Base-by-base conservation (phyloP, 1,140 invertebrate genomes). In the Scaptomyza graminum region DNA sequence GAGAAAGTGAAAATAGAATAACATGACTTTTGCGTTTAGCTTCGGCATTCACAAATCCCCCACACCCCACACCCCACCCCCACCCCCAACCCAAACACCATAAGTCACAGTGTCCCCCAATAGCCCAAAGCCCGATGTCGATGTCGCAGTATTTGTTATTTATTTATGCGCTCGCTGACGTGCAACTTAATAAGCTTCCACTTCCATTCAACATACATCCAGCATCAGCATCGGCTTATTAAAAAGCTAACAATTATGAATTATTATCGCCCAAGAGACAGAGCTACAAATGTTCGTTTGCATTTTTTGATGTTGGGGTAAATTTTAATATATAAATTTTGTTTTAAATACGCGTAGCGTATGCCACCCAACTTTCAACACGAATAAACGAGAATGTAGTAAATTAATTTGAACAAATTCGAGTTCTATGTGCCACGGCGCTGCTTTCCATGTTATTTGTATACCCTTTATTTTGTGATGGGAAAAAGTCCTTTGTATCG, bases 341-440 rank as follows among this genome's bases (percentile, higher is more conserved):
- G 63, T 50, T 74, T 67, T 75, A 70, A 80, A 80, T 76, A 71
- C 49, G 72, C 31, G 22, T 56, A 25, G 13, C 15, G 12, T n/a
- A 49, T 28, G 54, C 61, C 49, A 47, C 59, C 46, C 61, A 71
- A 63, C 59, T 60, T 41, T 43, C n/a, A n/a, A n/a, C n/a, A n/a
- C n/a, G n/a, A n/a, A n/a, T 43, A 49, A 68, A 71, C 54, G 9
- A 34, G 51, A 43, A 83, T 76, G 79, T 74, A 88, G 79, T 89
- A 89, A 88, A 88, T 88, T 88, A 88, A 88, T 88, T 88, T 74
- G 70, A 89, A 88, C 84, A 89, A 88, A 83, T 87, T 83, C 79
- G 70, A 60, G 50, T 44, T 43, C 44, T 47, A 34, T 9, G n/a
- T 37, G 28, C 50, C 37, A n/a, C 28, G 71, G 49, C 61, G 56